Percentiles rank a stretch among this genome's conserved stretches.
Evolutionary conservation across 2,888 invertebrate species (phyloP).

Genomic region (Ophioninae sp.): DNA sequence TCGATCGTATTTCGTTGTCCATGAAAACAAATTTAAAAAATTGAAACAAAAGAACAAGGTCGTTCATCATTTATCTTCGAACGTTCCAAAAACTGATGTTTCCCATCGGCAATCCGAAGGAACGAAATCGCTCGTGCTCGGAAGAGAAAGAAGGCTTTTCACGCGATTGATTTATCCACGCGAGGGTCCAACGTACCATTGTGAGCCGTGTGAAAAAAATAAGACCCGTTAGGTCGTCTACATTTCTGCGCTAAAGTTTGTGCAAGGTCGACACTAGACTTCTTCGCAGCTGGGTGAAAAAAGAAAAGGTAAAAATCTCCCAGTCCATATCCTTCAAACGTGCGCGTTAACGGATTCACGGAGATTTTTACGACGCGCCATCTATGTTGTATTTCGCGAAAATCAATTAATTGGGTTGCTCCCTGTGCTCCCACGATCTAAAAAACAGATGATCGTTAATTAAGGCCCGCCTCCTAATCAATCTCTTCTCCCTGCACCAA

Average conservation of each 20-base stretch:
- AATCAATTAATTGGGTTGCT: conserved; percentile 46
- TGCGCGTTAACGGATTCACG: conserved; percentile 59
- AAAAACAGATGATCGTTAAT: conserved; percentile 54
- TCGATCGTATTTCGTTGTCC: too few relatives aligned
- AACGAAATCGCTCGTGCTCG: neutral
- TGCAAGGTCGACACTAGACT: conserved; percentile 58
- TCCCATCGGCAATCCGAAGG: neutral
- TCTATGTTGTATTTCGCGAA: conserved; percentile 16
- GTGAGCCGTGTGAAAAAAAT: conserved; percentile 57
- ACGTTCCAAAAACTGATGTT: neutral
- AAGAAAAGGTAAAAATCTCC: neutral
- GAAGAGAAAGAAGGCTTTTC: neutral
- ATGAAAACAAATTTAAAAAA: too few relatives aligned
- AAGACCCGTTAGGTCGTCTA: conserved; percentile 57
- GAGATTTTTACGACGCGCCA: conserved; percentile 33
- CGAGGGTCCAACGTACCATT: conserved; percentile 14
- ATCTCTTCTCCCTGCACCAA: conserved; percentile 45
- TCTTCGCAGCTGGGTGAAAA: conserved; percentile 8
- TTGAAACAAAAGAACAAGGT: too few relatives aligned
- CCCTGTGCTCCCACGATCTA: conserved; percentile 54
- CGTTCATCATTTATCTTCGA: neutral
- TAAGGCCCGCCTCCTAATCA: conserved; percentile 49
- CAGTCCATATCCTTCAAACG: conserved; percentile 27
- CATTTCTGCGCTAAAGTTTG: conserved; percentile 37
- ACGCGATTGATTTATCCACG: neutral